Evolutionary conservation across 1,140 invertebrate genomes (phyloP).

Genomic region (Drosophila setifemur): DNA sequence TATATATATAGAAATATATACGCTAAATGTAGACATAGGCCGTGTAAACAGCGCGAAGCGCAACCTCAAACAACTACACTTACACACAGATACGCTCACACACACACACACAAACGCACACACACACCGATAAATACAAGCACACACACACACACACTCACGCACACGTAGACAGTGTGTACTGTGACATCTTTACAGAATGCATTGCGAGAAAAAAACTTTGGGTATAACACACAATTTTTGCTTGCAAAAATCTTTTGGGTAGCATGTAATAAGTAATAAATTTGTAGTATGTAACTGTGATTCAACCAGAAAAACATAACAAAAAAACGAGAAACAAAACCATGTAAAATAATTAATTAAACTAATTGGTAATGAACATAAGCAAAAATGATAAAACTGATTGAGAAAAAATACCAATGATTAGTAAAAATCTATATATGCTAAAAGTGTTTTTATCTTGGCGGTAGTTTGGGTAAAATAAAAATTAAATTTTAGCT

Average conservation of each 20-base stretch:
- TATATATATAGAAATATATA: slow-evolving; percentile 50
- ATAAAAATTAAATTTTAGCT: no score
- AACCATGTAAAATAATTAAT: slow-evolving; percentile 70
- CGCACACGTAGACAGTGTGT: slow-evolving; percentile 30
- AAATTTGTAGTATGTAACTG: slow-evolving; percentile 79
- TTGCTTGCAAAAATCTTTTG: slow-evolving; percentile 65
- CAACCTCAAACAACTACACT: slow-evolving; percentile 58
- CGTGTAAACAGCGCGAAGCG: slow-evolving; percentile 77
- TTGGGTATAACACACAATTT: slow-evolving; percentile 65
- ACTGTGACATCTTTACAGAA: slow-evolving; percentile 64
- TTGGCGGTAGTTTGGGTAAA: slow-evolving; percentile 10
- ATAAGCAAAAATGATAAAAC: slow-evolving; percentile 39
- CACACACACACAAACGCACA: slow-evolving; percentile 23
- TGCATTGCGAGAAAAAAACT: slow-evolving; percentile 68
- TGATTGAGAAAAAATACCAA: slow-evolving; percentile 47
- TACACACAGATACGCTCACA: slow-evolving; percentile 23
- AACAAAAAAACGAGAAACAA: slow-evolving; percentile 40
- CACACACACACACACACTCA: slow-evolving; percentile 13
- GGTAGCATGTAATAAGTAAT: slow-evolving; percentile 67
- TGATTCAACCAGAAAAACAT: slow-evolving; percentile 66
- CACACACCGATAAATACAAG: slow-evolving; percentile 11
- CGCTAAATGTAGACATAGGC: slow-evolving; percentile 75
- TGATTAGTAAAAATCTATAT: slow-evolving; percentile 51
- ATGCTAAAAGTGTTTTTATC: slow-evolving; percentile 37
- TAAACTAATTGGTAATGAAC: slow-evolving; percentile 69